Percentiles rank a stretch among this genome's conserved stretches.
Evolutionary conservation across 2,888 invertebrate genomes (phyloP).

Genomic region (Tenthredo notha): DNA sequence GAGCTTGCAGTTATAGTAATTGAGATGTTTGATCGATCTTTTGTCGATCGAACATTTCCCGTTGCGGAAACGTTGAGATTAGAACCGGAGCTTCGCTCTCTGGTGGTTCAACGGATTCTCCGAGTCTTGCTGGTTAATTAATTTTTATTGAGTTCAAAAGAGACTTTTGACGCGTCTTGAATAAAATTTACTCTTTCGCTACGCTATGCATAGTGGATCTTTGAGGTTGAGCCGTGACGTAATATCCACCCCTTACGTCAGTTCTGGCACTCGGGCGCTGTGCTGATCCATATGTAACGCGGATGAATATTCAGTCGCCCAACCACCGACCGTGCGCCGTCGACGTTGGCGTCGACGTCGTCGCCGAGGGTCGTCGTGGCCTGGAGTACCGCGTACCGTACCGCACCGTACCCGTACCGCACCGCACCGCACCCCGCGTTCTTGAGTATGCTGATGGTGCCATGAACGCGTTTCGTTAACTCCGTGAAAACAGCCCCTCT

Average conservation of each 20-base stretch:
- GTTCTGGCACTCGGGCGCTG: conserved; percentile 51
- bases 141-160: conserved; percentile 46
- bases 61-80: neutral
- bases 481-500: conserved; percentile 32
- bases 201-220: conserved; percentile 49
- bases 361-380: conserved; percentile 29
- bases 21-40: conserved; percentile 6
- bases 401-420: conserved; percentile 11
- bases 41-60: neutral
- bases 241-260: conserved; percentile 50
- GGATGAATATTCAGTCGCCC: conserved; percentile 76
- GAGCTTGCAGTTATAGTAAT: conserved; percentile 13
- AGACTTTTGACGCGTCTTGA: conserved; percentile 43
- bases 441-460: conserved; percentile 38
- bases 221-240: conserved; percentile 49
- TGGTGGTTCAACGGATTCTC: neutral
- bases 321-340: conserved; percentile 36
- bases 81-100: neutral
- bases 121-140: conserved; percentile 32
- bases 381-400: neutral
- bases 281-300: conserved; percentile 77
- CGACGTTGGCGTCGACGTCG: conserved; percentile 7
- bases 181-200: conserved; percentile 44
- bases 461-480: conserved; percentile 48
- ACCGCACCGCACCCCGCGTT: conserved; percentile 9